Conservation (phyloP, 2,113 vertebrate species). For the Pleuronectes platessa region DNA sequence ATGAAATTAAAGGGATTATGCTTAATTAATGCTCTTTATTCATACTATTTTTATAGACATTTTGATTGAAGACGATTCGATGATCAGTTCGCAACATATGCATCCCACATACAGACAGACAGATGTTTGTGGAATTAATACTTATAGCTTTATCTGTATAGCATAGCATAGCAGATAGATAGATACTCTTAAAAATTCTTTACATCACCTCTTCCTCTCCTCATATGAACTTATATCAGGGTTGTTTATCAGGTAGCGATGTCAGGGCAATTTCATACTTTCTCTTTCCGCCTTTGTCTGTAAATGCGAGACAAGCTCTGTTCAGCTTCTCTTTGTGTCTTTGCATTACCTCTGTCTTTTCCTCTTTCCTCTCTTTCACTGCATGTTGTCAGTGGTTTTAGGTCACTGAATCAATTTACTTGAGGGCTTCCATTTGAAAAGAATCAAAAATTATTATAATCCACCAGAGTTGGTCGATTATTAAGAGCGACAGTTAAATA, state of each 20-base stretch:
- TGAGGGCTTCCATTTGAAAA: background rate
- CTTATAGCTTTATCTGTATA: too few relatives aligned
- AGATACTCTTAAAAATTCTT: background rate
- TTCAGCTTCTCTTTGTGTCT: background rate
- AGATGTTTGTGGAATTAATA: too few relatives aligned
- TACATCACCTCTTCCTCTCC: background rate
- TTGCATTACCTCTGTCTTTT: background rate
- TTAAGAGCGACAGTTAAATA: too few relatives aligned
- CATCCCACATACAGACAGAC: too few relatives aligned
- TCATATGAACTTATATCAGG: background rate
- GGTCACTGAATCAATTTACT: background rate
- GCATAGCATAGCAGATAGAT: too few relatives aligned
- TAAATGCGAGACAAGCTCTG: background rate
- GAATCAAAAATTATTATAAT: background rate
- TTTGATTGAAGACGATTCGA: too few relatives aligned
- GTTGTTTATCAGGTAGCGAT: background rate
- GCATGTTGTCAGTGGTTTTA: slow-evolving; percentile 34
- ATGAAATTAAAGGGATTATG: too few relatives aligned
- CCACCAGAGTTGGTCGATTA: background rate
- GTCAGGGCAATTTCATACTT: background rate
- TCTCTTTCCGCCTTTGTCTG: background rate
- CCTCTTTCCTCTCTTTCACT: background rate
- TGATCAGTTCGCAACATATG: too few relatives aligned
- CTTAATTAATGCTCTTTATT: too few relatives aligned
- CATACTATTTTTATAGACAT: too few relatives aligned